phyloP scores from a whole-genome alignment of 2,888 invertebrate genomes.

The Drosophila colorata region DNA sequence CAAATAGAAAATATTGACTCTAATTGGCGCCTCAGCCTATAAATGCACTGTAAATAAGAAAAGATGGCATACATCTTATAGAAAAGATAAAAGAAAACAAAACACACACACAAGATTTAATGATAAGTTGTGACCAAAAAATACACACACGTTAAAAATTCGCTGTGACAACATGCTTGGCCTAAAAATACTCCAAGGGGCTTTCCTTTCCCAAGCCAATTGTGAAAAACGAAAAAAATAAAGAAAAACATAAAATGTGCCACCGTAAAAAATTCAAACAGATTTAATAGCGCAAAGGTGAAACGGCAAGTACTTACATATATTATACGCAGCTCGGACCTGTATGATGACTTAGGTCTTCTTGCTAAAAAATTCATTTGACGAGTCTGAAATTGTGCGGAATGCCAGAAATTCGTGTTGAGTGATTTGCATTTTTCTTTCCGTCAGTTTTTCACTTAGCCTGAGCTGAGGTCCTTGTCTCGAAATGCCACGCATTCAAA shows the following conservation, averaged over 20 bases:
- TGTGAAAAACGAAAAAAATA: background rate
- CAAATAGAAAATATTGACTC: background rate
- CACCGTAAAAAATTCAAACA: background rate
- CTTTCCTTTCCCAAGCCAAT: background rate
- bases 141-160: background rate
- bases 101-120: too few relatives aligned
- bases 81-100: background rate
- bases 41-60: background rate
- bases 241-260: background rate
- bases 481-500: slow-evolving; percentile 18
- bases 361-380: slow-evolving; percentile 34
- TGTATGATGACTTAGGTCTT: slow-evolving; percentile 31
- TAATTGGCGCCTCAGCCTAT: background rate
- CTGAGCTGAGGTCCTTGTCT: slow-evolving; percentile 12
- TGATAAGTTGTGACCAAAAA: background rate
- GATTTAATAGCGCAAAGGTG: slow-evolving; percentile 15
- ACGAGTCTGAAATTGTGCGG: slow-evolving; percentile 23
- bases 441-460: slow-evolving; percentile 23
- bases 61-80: background rate
- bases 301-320: slow-evolving; percentile 8
- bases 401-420: slow-evolving; percentile 39
- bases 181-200: background rate
- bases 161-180: slow-evolving; percentile 3
- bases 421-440: slow-evolving; percentile 68
- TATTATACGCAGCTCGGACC: background rate